Conservation (phyloP, 2,797 vertebrate species). For the Pyrrhura leucotis region DNA sequence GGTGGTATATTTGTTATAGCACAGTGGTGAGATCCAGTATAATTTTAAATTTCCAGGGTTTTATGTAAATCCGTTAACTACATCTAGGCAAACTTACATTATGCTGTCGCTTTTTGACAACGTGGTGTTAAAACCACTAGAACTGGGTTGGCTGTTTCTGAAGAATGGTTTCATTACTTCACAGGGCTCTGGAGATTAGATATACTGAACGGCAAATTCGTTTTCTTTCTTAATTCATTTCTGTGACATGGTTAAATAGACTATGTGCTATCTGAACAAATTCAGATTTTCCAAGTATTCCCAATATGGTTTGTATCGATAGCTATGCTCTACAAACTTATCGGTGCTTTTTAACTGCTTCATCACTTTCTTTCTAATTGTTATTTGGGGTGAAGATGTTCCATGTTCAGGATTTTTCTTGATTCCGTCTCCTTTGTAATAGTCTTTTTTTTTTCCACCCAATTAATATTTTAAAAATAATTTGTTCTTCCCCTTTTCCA, state of each 20-base stretch:
- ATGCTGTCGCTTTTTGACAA: neutral
- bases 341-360: slow-evolving; percentile 9
- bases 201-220: neutral
- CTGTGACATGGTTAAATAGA: slow-evolving; percentile 2
- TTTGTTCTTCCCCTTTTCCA: neutral
- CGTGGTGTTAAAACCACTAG: neutral
- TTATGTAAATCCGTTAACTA: neutral
- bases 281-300: slow-evolving; percentile 39
- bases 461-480: neutral
- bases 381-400: slow-evolving; percentile 2
- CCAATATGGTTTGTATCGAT: slow-evolving; percentile 31
- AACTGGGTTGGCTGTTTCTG: neutral
- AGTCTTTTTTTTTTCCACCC: neutral
- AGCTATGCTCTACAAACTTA: slow-evolving; percentile 5
- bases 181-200: slow-evolving; percentile 13
- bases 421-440: neutral
- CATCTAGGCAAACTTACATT: neutral
- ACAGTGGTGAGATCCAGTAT: neutral
- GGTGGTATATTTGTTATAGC: neutral
- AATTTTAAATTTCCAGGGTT: neutral
- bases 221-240: slow-evolving; percentile 15
- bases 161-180: neutral
- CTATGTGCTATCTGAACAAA: neutral
- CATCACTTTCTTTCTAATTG: neutral
- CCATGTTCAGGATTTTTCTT: neutral